Percentiles rank a stretch among this genome's conserved stretches.
Evolutionary conservation across 2,888 invertebrate genomes (phyloP).

Genomic region (Sesia bembeciformis): DNA sequence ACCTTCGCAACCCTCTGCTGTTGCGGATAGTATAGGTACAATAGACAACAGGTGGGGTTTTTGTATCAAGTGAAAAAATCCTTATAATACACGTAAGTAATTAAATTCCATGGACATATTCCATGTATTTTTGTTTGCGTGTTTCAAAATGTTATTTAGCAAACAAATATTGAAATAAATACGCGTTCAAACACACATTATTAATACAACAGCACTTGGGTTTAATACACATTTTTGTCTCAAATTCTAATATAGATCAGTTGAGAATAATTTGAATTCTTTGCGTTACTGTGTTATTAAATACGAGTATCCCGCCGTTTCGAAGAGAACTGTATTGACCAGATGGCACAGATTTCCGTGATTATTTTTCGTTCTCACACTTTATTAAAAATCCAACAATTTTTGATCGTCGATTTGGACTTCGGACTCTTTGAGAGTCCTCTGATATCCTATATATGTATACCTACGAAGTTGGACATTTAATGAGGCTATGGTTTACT

Average conservation of each 20-base stretch:
- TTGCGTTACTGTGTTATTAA: constrained; percentile 1
- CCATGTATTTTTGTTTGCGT: no score
- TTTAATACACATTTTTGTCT: not conserved
- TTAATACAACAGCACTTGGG: no score
- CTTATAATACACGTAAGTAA: no score
- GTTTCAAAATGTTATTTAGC: no score
- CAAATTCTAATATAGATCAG: not conserved
- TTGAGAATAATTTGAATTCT: not conserved
- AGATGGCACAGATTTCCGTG: not conserved
- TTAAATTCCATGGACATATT: no score
- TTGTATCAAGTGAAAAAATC: no score
- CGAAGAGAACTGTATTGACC: not conserved
- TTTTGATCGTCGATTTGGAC: not conserved
- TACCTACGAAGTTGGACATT: constrained; percentile 2
- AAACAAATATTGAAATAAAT: no score
- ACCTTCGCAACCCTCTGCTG: no score
- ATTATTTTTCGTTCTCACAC: not conserved
- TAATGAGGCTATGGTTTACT: constrained; percentile 22
- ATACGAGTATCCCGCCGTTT: not conserved
- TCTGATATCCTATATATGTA: not conserved
- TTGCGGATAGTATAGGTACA: no score
- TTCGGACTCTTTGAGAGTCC: not conserved
- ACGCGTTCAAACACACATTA: no score
- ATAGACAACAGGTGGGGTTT: no score
- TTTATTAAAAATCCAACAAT: not conserved